Evolutionary conservation across 2,797 vertebrate genomes (phyloP).

Genomic region (Ibycter americanus): DNA sequence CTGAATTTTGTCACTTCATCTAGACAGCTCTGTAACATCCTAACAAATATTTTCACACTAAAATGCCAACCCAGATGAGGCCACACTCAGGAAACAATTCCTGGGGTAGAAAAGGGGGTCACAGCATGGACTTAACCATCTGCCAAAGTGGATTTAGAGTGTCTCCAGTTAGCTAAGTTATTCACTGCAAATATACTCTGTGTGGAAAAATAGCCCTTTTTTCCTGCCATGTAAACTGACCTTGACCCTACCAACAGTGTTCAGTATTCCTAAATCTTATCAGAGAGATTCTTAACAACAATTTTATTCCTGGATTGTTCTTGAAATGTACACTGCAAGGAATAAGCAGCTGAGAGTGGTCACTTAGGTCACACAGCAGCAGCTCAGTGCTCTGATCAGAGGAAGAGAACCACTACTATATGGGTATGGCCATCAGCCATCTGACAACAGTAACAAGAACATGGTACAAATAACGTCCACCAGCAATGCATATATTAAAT

Average conservation of each 20-base stretch:
- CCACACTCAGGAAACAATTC: neutral
- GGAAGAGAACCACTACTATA: neutral
- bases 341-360: conserved; percentile 6
- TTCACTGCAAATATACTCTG: conserved; percentile 30
- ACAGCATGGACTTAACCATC: neutral
- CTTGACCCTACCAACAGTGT: neutral
- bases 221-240: conserved; percentile 23
- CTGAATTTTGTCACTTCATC: neutral
- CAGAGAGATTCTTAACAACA: neutral
- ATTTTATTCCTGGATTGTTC: neutral
- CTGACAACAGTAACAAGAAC: neutral
- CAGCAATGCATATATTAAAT: conserved; percentile 26
- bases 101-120: neutral
- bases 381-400: neutral
- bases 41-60: neutral
- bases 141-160: conserved; percentile 38
- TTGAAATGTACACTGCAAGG: neutral
- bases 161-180: conserved; percentile 20
- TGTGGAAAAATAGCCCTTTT: neutral
- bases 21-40: neutral
- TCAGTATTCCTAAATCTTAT: neutral
- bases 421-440: neutral
- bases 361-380: neutral
- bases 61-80: neutral
- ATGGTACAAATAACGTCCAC: neutral